Base-by-base conservation (phyloP, 2,797 vertebrate species). In the Siniperca scherzeri region DNA sequence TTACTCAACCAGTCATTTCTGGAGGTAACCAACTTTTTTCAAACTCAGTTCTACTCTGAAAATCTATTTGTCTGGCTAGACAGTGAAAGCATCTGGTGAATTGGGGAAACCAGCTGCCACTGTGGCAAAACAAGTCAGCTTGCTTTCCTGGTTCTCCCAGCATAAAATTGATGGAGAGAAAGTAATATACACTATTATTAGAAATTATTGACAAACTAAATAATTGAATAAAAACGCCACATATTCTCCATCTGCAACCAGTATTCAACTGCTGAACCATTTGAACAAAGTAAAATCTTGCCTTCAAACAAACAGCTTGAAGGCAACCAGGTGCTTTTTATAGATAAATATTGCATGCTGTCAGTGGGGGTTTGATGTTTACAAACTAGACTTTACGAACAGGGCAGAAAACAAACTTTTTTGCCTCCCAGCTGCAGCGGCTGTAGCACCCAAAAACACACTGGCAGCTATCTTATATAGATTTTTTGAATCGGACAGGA, bases 1-100 rank as follows among this genome's bases (percentile, higher is more conserved):
- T 89, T 80, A 77, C 78, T 70, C 57, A 3, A 27, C 73, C 66
- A 73, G 73, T 53, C 68, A 53, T 80, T 70, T 68, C 33, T 74
- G 69, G 70, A 84, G 70, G 72, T 52, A 68, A 61, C 67, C 68
- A 67, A 69, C 70, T 60, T 74, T 74, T 74, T 76, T 56, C 71
- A 27, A 78, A 77, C 48, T 55, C 36, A 0, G 55, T 22, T 68
- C 12, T 30, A 48, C 50, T 82, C 55, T 52, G 74, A 69, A 77
- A 85, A 82, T 89, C 67, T 78, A 74, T 90, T 89, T 81, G 76
- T 83, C 80, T 82, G 85, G 75, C 72, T 68, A n/a, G 61, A 86
- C 53, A 78, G 67, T n/a, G 61, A 64, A 80, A 82, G 87, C 85
- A 87, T 79, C 85, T 85, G 91, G 73, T 82, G 81, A 73, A 77